These are phyloP conservation scores for Rousettus leschenaultii DNA, from an alignment of 2,113 vertebrate species.

Conservation along the genomic window DNA sequence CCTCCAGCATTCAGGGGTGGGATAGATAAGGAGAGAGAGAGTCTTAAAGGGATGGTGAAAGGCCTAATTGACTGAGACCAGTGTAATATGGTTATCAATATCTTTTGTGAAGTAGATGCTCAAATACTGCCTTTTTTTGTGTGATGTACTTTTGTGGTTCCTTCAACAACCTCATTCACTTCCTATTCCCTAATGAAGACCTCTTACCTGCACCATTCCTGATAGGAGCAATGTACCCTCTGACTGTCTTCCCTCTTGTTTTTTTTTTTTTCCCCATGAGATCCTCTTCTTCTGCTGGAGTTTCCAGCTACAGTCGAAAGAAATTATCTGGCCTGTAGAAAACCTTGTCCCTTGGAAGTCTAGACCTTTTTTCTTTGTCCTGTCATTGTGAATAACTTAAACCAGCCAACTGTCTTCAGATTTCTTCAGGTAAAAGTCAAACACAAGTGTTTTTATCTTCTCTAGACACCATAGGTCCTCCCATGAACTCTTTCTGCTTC, in stretches of 20 bases:
- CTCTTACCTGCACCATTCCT: neutral
- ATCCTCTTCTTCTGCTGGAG: neutral
- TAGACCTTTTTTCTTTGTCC: neutral
- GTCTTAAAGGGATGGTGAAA: neutral
- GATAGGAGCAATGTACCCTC: neutral
- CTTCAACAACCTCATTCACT: neutral
- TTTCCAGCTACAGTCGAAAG: neutral
- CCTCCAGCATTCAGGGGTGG: neutral
- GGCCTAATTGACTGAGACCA: neutral
- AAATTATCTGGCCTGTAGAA: neutral
- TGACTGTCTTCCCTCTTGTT: neutral
- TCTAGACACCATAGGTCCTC: neutral
- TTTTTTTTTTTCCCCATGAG: constrained; percentile 18
- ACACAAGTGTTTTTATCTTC: neutral
- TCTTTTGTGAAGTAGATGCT: neutral
- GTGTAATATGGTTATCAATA: neutral
- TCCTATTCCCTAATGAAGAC: neutral
- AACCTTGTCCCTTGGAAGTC: neutral
- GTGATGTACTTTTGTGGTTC: neutral
- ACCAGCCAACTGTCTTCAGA: neutral
- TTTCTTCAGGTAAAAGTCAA: constrained; percentile 28
- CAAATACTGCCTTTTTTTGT: neutral
- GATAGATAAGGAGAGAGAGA: neutral
- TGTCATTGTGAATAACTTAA: neutral
- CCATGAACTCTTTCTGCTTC: neutral